Evolutionary conservation across 2,797 vertebrate genomes (phyloP).

Genomic region (Anas flavirostris): DNA sequence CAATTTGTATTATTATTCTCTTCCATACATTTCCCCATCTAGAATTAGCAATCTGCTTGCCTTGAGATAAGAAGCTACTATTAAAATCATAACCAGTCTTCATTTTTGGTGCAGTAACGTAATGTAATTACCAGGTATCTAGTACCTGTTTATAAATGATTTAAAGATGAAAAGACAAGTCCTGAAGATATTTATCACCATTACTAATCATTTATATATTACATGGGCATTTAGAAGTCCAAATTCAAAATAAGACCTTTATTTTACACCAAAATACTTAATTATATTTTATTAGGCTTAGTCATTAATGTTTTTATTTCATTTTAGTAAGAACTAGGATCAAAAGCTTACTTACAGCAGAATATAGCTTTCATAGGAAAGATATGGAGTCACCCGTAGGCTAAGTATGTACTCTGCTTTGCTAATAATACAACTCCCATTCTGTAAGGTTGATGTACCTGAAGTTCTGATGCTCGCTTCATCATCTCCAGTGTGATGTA

Average conservation of each 20-base stretch:
- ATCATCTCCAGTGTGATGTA: constrained; percentile 92
- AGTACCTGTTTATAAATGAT: not conserved
- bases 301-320: not conserved
- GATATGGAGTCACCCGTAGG: not conserved
- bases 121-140: not conserved
- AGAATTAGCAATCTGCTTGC: not conserved
- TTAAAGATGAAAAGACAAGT: not conserved
- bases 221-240: not conserved
- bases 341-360: not conserved
- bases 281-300: not conserved
- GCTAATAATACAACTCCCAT: not conserved
- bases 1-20: not conserved
- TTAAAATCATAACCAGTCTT: not conserved
- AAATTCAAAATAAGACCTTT: not conserved
- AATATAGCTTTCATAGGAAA: not conserved
- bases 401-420: not conserved
- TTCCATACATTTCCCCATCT: not conserved
- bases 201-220: not conserved
- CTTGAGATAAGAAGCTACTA: not conserved
- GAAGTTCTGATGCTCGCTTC: constrained; percentile 86
- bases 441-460: constrained; percentile 75
- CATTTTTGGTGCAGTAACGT: not conserved
- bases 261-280: not conserved
- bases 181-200: not conserved
- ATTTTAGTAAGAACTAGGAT: not conserved